Base-by-base conservation (phyloP, 37 sponge, comb jelly and placozoan species). In the Cladorhizidae sp. region DNA sequence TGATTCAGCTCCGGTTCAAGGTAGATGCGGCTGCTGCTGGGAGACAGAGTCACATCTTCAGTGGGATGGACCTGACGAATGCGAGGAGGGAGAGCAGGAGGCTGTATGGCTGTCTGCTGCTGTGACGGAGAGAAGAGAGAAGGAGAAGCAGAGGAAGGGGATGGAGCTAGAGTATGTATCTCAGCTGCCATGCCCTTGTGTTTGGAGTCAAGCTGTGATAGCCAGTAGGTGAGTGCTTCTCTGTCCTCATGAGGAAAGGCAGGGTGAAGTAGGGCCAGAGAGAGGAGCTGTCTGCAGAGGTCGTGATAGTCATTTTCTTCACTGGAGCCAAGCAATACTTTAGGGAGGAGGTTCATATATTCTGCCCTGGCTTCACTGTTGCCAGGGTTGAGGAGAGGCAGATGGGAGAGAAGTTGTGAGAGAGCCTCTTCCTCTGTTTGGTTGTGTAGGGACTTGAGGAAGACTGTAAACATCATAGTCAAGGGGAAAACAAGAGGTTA, bases 341-440 rank as follows among this genome's bases (percentile, higher is more conserved):
- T 93, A 32, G 97, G 94, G 29, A 96, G 78, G 33, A 96, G 89
- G 18, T 78, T 88, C 87, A 96, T 80, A 87, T 94, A 96, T 76
- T 92, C 95, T 55, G 69, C 56, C 23, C 88, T 72, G 14, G 90
- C 97, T 0, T 88, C 76, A 22, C 51, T 31, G 69, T 81, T 88
- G 28, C 92, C 97, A 23, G 95, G 92, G 43, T 82, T 82, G 40
- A 96, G 89, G 23, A 96, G 84, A 22, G 85, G 97, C 25, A 96
- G 73, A 61, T 86, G 89, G 6, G 87, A 36, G 20, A 96, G 70
- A 0, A 96, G 78, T 33, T 88, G 82, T 8, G 57, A 65, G 29
- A 93, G 77, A 26, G 88, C 92, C 9, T 74, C 50, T 31, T 85
- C 97, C 22, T 91, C 84, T 22, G 80, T 64, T 31, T 77, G 79